Evolutionary conservation across 2,113 vertebrate species (phyloP).

Genomic region (Nycticebus coucang): DNA sequence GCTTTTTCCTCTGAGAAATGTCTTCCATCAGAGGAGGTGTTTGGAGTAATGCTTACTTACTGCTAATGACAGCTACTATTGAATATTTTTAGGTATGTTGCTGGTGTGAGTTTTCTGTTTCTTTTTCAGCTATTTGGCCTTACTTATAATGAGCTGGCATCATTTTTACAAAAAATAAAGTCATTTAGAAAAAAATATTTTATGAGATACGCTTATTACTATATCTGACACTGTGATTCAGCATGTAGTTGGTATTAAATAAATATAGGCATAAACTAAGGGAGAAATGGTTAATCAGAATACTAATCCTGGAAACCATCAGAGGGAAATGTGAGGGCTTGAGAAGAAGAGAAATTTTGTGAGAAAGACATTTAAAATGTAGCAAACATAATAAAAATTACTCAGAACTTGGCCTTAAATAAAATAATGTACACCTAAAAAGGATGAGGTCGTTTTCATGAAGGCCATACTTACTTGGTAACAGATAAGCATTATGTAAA

Average conservation of each 20-base stretch:
- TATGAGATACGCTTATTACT: slow-evolving; percentile 20
- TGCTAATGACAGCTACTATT: background rate
- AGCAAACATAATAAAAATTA: slow-evolving; percentile 40
- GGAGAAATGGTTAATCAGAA: slow-evolving; percentile 40
- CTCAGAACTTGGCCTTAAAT: background rate
- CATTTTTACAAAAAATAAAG: slow-evolving; percentile 26
- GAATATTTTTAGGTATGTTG: background rate
- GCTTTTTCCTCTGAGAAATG: background rate
- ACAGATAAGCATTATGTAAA: slow-evolving; percentile 25
- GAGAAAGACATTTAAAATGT: slow-evolving; percentile 11
- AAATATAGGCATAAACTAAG: background rate
- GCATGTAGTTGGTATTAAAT: background rate
- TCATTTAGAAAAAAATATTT: background rate
- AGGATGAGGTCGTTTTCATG: background rate
- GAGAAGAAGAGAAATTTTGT: background rate
- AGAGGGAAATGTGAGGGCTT: background rate
- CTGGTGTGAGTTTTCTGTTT: background rate
- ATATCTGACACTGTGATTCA: background rate
- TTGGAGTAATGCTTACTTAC: background rate
- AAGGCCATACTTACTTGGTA: background rate
- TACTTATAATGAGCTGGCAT: background rate
- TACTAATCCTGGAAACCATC: background rate
- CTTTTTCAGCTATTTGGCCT: background rate
- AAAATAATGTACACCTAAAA: slow-evolving; percentile 37
- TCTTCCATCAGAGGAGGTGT: background rate